phyloP scores from a whole-genome alignment of 2,888 invertebrate genomes.

The Odontocerum albicorne region DNA sequence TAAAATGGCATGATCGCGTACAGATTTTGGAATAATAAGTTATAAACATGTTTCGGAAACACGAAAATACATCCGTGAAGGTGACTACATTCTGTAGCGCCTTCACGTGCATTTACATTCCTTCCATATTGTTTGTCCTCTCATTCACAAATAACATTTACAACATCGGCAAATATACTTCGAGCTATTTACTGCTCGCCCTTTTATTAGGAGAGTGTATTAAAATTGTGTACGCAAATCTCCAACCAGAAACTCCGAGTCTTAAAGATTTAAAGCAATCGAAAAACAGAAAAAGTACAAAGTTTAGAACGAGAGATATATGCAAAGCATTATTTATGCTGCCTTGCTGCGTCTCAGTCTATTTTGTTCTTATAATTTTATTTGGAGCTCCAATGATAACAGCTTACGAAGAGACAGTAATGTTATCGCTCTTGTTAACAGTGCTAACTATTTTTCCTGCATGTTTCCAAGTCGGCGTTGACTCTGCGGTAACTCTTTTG shows the following conservation, averaged over 20 bases:
- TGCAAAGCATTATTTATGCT: slow-evolving; percentile 54
- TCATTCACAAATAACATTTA: slow-evolving; percentile 61
- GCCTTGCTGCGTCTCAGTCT: slow-evolving; percentile 52
- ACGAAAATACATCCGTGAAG: slow-evolving; percentile 25
- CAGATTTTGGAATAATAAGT: too few species aligned
- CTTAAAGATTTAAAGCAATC: slow-evolving; percentile 45
- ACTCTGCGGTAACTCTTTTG: slow-evolving; percentile 56
- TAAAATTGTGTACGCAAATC: slow-evolving; percentile 21
- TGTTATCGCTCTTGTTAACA: slow-evolving; percentile 64
- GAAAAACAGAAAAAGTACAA: slow-evolving; percentile 48
- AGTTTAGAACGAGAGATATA: slow-evolving; percentile 52
- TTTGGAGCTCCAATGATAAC: slow-evolving; percentile 69
- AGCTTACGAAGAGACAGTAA: slow-evolving; percentile 67
- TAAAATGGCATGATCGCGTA: too few species aligned
- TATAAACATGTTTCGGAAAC: slow-evolving; percentile 26
- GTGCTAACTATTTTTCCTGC: slow-evolving; percentile 65
- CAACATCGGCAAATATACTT: slow-evolving; percentile 60
- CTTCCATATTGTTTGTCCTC: slow-evolving; percentile 58
- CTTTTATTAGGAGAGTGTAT: slow-evolving; percentile 24
- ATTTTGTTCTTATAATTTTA: slow-evolving; percentile 63
- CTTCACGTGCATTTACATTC: slow-evolving; percentile 64
- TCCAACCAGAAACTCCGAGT: slow-evolving; percentile 33
- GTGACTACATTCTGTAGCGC: slow-evolving; percentile 53
- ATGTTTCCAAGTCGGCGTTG: slow-evolving; percentile 62
- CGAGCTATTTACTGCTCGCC: slow-evolving; percentile 36